A percentile compares a stretch with the other conserved stretches of the same genome.
phyloP scores from a whole-genome alignment of 2,113 vertebrate genomes.

The Vireo altiloquus region DNA sequence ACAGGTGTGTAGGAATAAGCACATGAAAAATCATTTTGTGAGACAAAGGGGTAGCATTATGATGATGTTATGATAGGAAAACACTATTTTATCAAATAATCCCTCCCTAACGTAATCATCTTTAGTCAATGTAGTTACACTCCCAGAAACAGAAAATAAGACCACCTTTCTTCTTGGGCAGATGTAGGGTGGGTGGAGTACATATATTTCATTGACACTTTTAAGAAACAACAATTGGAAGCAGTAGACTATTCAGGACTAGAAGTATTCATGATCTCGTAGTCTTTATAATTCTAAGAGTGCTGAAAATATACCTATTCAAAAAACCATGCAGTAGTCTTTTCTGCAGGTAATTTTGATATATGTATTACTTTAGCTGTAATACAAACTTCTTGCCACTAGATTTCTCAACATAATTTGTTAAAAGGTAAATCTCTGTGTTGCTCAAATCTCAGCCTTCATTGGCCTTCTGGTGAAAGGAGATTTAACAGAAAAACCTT shows the following conservation, averaged over 20 bases:
- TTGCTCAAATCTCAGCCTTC: neutral
- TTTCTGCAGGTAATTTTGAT: neutral
- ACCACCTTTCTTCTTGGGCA: neutral
- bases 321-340: neutral
- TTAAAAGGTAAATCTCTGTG: neutral
- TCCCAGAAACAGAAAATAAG: neutral
- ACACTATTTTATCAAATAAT: neutral
- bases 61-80: neutral
- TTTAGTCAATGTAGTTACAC: neutral
- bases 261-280: neutral
- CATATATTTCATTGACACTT: neutral
- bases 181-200: neutral
- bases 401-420: neutral
- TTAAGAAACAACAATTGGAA: neutral
- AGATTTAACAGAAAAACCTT: neutral
- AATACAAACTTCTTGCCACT: neutral
- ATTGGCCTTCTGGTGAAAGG: neutral
- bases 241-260: neutral
- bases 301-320: neutral
- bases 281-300: neutral
- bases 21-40: neutral
- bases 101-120: neutral
- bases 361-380: neutral
- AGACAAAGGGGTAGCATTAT: neutral
- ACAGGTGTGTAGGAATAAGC: neutral